phyloP scores from a whole-genome alignment of 2,888 invertebrate species.

The Suillia variegata region DNA sequence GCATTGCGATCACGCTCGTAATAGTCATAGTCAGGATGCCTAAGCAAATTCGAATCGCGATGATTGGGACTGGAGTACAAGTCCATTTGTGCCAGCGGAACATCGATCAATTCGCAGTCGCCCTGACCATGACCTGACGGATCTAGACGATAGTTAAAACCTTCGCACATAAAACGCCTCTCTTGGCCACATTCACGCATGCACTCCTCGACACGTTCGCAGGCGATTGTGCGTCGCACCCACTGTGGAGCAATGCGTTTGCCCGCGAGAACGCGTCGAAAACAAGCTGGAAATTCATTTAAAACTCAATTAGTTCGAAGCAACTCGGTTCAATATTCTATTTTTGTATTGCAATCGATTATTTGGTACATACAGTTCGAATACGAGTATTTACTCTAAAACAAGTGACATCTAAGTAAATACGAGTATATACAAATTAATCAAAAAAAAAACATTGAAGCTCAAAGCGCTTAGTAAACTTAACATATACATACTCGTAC shows the following conservation, averaged over 20 bases:
- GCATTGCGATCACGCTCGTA: slow-evolving; percentile 79
- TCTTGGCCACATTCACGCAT: slow-evolving; percentile 77
- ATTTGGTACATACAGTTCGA: too few species aligned
- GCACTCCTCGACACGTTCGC: slow-evolving; percentile 78
- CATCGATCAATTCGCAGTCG: slow-evolving; percentile 77
- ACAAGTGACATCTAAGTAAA: too few species aligned
- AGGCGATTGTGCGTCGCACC: slow-evolving; percentile 71
- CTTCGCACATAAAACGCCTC: slow-evolving; percentile 77
- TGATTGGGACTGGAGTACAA: slow-evolving; percentile 62
- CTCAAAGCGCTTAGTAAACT: too few species aligned
- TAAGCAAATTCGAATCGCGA: slow-evolving; percentile 62
- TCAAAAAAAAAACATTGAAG: too few species aligned
- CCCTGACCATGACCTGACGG: slow-evolving; percentile 74
- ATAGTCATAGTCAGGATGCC: slow-evolving; percentile 75
- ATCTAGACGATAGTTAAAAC: slow-evolving; percentile 83
- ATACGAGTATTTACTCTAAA: too few species aligned
- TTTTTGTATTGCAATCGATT: too few species aligned
- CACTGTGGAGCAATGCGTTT: slow-evolving; percentile 72
- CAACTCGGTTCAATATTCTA: too few species aligned
- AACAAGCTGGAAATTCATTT: slow-evolving; percentile 72
- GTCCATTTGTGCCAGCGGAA: slow-evolving; percentile 74
- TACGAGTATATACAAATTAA: too few species aligned
- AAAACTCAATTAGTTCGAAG: too few species aligned
- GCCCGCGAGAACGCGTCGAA: slow-evolving; percentile 76
- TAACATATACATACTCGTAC: too few species aligned